A percentile compares a stretch with the other conserved stretches of the same genome.
Conservation (phyloP, 2,888 invertebrate genomes). For the Aelia acuminata region DNA sequence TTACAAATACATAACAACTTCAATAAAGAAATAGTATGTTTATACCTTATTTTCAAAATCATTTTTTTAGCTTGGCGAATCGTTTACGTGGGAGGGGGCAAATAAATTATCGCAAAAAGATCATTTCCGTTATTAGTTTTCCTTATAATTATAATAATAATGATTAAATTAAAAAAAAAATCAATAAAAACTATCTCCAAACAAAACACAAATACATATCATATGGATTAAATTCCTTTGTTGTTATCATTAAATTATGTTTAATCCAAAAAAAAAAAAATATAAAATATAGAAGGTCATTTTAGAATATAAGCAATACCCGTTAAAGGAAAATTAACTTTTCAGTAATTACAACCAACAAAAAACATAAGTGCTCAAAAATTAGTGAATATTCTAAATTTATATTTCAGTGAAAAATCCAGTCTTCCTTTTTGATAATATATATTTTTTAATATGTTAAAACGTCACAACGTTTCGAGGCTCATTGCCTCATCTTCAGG, state of each 20-base stretch:
- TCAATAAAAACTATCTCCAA: conserved; percentile 6
- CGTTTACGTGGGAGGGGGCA: not conserved
- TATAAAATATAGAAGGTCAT: too few relatives aligned
- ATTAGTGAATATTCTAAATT: not conserved
- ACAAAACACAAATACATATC: conserved; percentile 41
- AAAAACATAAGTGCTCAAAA: not conserved
- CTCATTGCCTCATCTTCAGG: too few relatives aligned
- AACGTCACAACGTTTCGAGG: too few relatives aligned
- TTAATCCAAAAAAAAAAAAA: not conserved
- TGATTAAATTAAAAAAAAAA: conserved; percentile 1
- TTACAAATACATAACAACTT: conserved; percentile 6
- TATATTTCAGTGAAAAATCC: too few relatives aligned
- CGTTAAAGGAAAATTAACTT: not conserved
- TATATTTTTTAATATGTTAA: too few relatives aligned
- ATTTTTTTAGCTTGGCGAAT: not conserved
- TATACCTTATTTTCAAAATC: conserved; percentile 38
- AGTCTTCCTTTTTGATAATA: too few relatives aligned
- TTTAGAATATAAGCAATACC: not conserved
- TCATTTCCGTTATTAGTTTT: conserved; percentile 22
- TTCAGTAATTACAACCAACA: not conserved
- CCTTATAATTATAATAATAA: too few relatives aligned
- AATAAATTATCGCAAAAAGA: not conserved
- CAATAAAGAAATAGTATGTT: not conserved
- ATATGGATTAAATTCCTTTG: conserved; percentile 35
- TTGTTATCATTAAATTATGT: not conserved